Evolutionary conservation across 2,797 vertebrate genomes (phyloP).

Genomic region (Bucorvus abyssinicus): DNA sequence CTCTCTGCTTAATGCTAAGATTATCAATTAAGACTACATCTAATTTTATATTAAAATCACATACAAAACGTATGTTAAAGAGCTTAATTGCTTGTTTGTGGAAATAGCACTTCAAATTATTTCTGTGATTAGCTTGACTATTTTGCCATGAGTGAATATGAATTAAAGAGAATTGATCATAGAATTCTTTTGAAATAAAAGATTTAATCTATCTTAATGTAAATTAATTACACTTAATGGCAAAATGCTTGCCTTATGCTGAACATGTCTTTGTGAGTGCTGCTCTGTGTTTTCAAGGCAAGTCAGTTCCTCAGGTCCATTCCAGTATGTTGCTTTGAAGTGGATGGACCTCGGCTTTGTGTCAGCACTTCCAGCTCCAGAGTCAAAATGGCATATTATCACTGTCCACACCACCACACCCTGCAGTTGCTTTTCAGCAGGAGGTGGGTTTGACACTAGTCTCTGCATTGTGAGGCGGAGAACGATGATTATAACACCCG

Average conservation of each 20-base stretch:
- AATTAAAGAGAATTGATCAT: slow-evolving; percentile 30
- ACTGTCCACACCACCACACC: not conserved
- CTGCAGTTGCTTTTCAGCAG: not conserved
- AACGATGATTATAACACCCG: not conserved
- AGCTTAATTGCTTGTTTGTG: slow-evolving; percentile 37
- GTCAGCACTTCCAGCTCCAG: not conserved
- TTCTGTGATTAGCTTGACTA: slow-evolving; percentile 28
- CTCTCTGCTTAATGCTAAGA: not conserved
- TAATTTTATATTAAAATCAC: slow-evolving; percentile 34
- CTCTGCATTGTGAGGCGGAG: not conserved
- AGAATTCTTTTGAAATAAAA: slow-evolving; percentile 12
- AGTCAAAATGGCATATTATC: not conserved
- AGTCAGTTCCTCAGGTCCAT: not conserved
- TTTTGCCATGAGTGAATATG: not conserved
- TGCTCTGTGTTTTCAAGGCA: not conserved
- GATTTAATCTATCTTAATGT: not conserved
- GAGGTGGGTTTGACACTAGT: not conserved
- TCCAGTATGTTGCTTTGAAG: not conserved
- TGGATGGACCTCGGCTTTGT: not conserved
- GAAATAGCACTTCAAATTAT: slow-evolving; percentile 29
- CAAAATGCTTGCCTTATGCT: not conserved
- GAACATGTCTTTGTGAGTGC: not conserved
- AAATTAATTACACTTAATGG: not conserved
- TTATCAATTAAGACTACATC: not conserved
- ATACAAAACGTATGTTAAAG: slow-evolving; percentile 1